These are phyloP conservation scores for Catharus minimus DNA, from an alignment of 2,113 vertebrate genomes.

Conservation along the genomic window DNA sequence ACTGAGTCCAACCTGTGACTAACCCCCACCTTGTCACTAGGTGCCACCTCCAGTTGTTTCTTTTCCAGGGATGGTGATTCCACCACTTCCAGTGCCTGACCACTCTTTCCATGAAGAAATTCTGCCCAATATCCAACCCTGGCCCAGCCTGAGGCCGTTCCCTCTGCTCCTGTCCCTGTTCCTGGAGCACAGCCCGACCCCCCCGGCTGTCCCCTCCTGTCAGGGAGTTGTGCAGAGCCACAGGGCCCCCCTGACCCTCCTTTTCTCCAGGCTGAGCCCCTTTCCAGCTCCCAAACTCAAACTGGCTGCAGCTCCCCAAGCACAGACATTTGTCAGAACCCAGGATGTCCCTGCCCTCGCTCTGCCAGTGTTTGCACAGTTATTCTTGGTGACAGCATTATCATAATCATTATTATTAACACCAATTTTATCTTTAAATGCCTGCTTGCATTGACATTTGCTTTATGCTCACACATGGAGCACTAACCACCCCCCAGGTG, in stretches of 20 bases:
- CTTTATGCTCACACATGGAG: background rate
- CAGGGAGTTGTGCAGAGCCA: background rate
- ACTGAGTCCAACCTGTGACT: background rate
- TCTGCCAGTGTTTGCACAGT: background rate
- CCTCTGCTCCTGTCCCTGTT: background rate
- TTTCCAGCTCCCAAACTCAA: background rate
- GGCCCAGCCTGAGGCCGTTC: background rate
- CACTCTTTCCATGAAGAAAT: background rate
- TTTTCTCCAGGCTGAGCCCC: background rate
- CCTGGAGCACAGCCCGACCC: background rate
- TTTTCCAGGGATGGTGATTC: background rate
- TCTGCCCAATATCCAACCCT: background rate
- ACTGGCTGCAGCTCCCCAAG: background rate
- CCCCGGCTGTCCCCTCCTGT: background rate
- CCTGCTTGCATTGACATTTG: background rate
- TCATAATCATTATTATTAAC: constrained; percentile 4
- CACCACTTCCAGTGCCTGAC: background rate
- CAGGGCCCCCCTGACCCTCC: background rate
- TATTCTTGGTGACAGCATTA: background rate
- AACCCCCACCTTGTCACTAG: background rate
- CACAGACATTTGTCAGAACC: background rate
- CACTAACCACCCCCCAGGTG: background rate
- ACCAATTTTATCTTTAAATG: background rate
- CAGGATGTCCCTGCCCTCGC: background rate
- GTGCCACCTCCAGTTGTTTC: rapidly evolving